These are phyloP conservation scores for Marmota monax DNA, from an alignment of 2,113 vertebrate species.

Conservation along the genomic window DNA sequence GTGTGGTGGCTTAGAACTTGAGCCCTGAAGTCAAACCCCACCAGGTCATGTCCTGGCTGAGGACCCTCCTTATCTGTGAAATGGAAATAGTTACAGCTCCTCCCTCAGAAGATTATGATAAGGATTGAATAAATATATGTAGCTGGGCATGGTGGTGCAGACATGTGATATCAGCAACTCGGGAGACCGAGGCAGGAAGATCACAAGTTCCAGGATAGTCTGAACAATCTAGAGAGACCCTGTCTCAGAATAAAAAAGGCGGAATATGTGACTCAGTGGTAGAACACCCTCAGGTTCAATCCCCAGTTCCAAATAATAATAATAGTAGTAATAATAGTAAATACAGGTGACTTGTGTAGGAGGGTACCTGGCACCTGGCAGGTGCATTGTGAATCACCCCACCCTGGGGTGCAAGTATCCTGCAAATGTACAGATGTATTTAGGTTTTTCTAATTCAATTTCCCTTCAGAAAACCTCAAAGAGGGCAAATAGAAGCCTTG, in stretches of 20 bases:
- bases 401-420: background rate
- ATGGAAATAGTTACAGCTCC: background rate
- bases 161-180: no score
- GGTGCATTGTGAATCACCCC: background rate
- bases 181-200: no score
- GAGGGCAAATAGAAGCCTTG: background rate
- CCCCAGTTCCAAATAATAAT: background rate
- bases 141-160: no score
- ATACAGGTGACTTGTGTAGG: background rate
- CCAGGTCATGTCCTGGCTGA: background rate
- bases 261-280: no score
- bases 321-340: background rate
- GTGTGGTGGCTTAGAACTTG: background rate
- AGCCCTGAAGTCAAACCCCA: background rate
- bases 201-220: no score
- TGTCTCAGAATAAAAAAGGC: no score
- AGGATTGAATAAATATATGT: background rate
- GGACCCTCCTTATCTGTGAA: background rate
- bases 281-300: no score
- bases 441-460: background rate
- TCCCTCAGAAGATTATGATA: background rate
- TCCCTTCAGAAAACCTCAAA: conserved; percentile 26
- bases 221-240: no score
- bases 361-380: background rate
- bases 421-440: background rate